Conservation (phyloP, 2,113 vertebrate species). For the Suricata suricatta region DNA sequence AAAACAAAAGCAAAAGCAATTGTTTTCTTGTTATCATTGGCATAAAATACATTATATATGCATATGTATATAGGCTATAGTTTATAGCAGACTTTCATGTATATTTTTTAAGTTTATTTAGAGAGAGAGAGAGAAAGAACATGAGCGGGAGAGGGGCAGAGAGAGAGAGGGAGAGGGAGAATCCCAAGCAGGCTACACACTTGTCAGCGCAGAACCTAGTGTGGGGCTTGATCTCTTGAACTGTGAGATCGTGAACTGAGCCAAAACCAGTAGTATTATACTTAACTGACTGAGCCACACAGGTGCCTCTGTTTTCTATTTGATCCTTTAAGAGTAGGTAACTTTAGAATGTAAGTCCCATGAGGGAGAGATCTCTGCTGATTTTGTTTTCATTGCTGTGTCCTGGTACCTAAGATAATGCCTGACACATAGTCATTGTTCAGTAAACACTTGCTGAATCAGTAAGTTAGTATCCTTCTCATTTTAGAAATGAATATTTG, state of each 20-base stretch:
- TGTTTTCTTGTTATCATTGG: background rate
- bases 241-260: no score
- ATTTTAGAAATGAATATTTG: slow-evolving; percentile 15
- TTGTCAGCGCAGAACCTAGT: no score
- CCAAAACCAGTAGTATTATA: no score
- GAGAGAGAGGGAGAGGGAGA: no score
- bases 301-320: background rate
- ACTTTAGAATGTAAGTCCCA: background rate
- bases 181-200: no score
- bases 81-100: background rate
- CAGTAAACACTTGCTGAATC: background rate
- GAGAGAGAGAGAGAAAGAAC: no score
- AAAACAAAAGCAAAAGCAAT: background rate
- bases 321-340: background rate
- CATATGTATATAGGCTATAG: no score
- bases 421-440: background rate
- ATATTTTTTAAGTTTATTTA: background rate
- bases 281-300: no score
- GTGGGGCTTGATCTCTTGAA: no score
- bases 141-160: no score
- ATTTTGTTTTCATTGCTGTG: background rate
- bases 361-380: background rate
- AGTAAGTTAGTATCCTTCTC: background rate
- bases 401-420: background rate
- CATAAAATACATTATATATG: background rate